Conservation (phyloP, 1,140 invertebrate genomes). For the Zaprionus vittiger region DNA sequence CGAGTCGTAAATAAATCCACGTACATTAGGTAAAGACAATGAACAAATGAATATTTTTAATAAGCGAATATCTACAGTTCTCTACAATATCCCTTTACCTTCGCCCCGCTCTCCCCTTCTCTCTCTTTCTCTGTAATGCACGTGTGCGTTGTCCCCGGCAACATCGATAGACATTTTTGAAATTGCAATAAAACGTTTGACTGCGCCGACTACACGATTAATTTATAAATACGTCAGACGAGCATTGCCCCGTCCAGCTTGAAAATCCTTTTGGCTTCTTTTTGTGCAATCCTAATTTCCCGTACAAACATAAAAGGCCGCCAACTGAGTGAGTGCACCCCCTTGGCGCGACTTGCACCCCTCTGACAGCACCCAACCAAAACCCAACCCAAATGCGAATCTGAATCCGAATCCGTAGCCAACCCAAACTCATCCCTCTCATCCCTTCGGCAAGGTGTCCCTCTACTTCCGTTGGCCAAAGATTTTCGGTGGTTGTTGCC, state of each 20-base stretch:
- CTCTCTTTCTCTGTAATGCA: neutral
- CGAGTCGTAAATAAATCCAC: conserved; percentile 63
- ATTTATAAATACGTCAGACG: conserved; percentile 58
- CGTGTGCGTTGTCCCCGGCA: conserved; percentile 64
- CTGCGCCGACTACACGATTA: conserved; percentile 65
- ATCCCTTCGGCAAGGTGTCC: conserved; percentile 30
- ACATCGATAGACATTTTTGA: conserved; percentile 54
- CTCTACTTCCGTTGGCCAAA: conserved; percentile 43
- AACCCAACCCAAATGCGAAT: neutral
- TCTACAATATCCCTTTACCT: conserved; percentile 1
- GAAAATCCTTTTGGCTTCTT: conserved; percentile 52
- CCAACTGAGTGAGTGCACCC: conserved; percentile 40
- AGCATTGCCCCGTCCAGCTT: neutral
- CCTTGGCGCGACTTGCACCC: conserved; percentile 34
- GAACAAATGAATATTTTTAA: conserved; percentile 75
- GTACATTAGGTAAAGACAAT: conserved; percentile 57
- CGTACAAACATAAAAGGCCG: conserved; percentile 69
- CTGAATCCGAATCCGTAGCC: neutral
- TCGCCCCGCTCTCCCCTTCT: neutral
- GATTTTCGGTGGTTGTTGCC: conserved; percentile 69
- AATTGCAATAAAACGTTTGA: conserved; percentile 79
- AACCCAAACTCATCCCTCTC: conserved; percentile 10
- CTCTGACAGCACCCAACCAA: neutral
- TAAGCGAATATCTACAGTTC: conserved; percentile 46
- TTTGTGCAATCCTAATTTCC: conserved; percentile 66